Percentiles rank a stretch among this genome's conserved stretches.
phyloP scores from a whole-genome alignment of 2,113 vertebrate species.

The Capra hircus region DNA sequence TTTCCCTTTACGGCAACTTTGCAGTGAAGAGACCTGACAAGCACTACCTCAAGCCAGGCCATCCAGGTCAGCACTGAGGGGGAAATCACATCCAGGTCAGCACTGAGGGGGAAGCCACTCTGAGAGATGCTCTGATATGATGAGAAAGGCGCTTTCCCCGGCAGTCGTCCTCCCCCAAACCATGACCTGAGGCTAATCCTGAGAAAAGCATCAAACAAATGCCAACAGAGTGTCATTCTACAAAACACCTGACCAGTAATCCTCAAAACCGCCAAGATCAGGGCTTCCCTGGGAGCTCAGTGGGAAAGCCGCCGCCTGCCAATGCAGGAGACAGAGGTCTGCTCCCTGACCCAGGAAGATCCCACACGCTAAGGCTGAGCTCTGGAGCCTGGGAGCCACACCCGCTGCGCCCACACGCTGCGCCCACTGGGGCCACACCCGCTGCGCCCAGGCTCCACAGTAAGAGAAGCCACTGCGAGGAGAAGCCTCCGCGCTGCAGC shows the following conservation, averaged over 20 bases:
- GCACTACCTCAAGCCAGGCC: background rate
- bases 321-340: background rate
- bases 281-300: background rate
- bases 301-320: background rate
- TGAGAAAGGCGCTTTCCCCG: background rate
- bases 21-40: background rate
- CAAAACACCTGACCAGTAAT: background rate
- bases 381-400: background rate
- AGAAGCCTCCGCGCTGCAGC: background rate
- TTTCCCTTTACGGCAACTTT: background rate
- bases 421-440: accelerated
- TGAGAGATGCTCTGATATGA: background rate
- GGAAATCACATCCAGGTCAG: background rate
- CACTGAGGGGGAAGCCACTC: background rate
- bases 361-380: background rate
- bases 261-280: background rate
- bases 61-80: background rate
- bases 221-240: background rate
- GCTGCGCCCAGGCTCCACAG: accelerated
- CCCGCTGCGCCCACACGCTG: too few species aligned
- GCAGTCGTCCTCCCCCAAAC: background rate
- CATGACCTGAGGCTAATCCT: background rate
- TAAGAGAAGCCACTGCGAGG: accelerated
- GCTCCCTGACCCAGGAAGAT: accelerated
- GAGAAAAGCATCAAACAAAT: background rate